A percentile compares a stretch with the other conserved stretches of the same genome.
Evolutionary conservation across 2,113 vertebrate genomes (phyloP).

Genomic region (Mustela lutreola): DNA sequence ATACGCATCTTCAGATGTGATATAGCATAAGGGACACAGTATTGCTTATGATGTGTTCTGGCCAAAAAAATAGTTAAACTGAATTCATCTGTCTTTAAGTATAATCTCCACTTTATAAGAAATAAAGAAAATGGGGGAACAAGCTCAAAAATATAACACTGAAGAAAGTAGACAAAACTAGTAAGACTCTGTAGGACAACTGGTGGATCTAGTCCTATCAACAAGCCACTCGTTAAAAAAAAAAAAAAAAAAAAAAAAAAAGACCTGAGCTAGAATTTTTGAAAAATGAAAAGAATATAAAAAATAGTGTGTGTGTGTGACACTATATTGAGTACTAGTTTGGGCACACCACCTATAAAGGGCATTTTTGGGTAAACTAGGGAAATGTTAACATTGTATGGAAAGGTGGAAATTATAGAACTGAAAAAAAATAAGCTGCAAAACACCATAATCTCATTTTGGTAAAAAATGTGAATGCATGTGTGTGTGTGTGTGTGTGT

Average conservation of each 20-base stretch:
- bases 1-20: not conserved
- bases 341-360: not conserved
- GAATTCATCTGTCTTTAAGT: conserved; percentile 21
- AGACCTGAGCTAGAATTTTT: not conserved
- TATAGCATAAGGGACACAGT: not conserved
- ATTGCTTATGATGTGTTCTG: not conserved
- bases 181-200: not conserved
- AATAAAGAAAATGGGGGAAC: not conserved
- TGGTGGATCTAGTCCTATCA: not conserved
- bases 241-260: not conserved
- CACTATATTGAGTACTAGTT: not conserved
- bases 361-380: not conserved
- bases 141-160: conserved; percentile 5
- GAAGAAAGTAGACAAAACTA: conserved; percentile 39
- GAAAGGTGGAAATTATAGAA: not conserved
- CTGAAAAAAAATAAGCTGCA: conserved; percentile 9
- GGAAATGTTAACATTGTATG: not conserved
- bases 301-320: not conserved
- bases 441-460: not conserved
- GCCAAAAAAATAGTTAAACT: not conserved
- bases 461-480: not conserved
- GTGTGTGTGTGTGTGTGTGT: not conserved
- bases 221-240: not conserved
- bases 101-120: not conserved
- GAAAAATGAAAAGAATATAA: not conserved